Conservation (phyloP, 2,113 vertebrate genomes). For the Nyctereutes procyonoides region DNA sequence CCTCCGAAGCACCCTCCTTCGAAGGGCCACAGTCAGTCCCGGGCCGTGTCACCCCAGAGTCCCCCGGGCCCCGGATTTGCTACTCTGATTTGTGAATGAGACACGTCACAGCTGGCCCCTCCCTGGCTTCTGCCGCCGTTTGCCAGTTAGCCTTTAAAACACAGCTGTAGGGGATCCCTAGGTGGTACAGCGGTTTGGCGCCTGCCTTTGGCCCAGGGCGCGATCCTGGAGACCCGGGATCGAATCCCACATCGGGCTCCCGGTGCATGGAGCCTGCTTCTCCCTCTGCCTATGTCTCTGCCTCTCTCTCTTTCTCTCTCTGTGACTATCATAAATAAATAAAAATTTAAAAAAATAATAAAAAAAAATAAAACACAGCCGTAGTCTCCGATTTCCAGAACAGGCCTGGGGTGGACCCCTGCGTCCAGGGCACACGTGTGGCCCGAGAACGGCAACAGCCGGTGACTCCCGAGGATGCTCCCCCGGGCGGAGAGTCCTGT, state of each 20-base stretch:
- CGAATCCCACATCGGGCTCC: no score
- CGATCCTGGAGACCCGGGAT: no score
- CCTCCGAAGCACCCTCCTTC: background rate
- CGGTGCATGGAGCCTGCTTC: no score
- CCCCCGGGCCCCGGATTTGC: background rate
- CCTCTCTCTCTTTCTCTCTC: no score
- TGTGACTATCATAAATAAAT: no score
- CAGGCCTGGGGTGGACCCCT: constrained; percentile 14
- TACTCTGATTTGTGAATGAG: constrained; percentile 63
- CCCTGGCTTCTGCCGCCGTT: constrained; percentile 49
- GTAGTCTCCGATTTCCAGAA: constrained; percentile 70
- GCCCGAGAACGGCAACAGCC: background rate
- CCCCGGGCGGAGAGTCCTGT: background rate
- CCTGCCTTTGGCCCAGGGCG: no score
- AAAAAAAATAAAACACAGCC: constrained; percentile 67
- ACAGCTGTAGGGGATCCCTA: constrained; percentile 13
- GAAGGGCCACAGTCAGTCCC: background rate
- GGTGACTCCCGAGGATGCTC: background rate
- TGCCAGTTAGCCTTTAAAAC: constrained; percentile 75
- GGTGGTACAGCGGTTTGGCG: no score
- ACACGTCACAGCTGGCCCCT: constrained; percentile 24
- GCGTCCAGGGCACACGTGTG: background rate
- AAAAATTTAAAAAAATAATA: no score
- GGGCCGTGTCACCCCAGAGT: constrained; percentile 34
- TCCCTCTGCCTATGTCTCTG: no score